These are phyloP conservation scores for Cecropterus lyciades DNA, from an alignment of 1,140 invertebrate genomes.

Conservation along the genomic window DNA sequence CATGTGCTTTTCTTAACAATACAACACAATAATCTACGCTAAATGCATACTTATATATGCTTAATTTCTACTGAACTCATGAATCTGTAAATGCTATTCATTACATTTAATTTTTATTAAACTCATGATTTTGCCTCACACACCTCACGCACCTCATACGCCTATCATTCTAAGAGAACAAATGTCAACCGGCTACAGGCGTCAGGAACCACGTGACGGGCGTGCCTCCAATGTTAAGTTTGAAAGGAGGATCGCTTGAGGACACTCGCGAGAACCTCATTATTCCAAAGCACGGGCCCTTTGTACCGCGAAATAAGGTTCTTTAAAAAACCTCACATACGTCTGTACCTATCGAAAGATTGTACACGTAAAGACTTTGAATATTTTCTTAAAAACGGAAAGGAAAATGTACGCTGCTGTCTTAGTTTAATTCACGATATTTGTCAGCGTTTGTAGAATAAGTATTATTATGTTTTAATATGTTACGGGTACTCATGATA, in stretches of 20 bases:
- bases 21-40: too few species aligned
- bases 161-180: background rate
- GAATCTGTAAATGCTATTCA: too few species aligned
- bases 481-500: too few species aligned
- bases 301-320: conserved; percentile 80
- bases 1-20: too few species aligned
- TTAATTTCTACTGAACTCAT: too few species aligned
- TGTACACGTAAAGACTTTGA: conserved; percentile 22
- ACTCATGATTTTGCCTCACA: too few species aligned
- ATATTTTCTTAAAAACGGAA: conserved; percentile 6
- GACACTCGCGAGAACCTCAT: conserved; percentile 66
- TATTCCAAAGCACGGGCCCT: conserved; percentile 77
- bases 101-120: too few species aligned
- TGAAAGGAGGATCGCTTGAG: conserved; percentile 64
- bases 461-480: too few species aligned
- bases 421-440: background rate
- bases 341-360: conserved; percentile 34
- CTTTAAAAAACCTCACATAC: conserved; percentile 76
- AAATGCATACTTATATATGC: too few species aligned
- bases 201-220: conserved; percentile 19
- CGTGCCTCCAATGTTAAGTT: conserved; percentile 66
- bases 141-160: too few species aligned
- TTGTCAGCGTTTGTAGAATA: background rate
- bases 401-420: conserved; percentile 25
- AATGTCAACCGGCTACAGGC: conserved; percentile 25